These are phyloP conservation scores for Thomomys bottae DNA, from an alignment of 2,113 vertebrate species.

Conservation along the genomic window DNA sequence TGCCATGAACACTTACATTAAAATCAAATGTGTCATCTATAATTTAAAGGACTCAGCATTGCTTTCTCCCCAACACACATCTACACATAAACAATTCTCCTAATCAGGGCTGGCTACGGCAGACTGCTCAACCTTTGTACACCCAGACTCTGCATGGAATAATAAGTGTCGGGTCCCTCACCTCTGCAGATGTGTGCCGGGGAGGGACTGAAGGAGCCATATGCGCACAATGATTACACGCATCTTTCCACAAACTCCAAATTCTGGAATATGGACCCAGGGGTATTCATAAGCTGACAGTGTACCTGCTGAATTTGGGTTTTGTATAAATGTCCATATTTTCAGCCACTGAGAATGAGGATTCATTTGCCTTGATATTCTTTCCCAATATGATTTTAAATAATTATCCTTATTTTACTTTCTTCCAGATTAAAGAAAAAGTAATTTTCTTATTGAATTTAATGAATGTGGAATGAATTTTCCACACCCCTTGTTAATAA, in stretches of 20 bases:
- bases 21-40: background rate
- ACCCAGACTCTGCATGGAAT: background rate
- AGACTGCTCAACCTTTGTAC: conserved; percentile 39
- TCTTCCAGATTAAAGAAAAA: conserved; percentile 10
- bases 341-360: background rate
- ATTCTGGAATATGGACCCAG: background rate
- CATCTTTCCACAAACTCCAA: background rate
- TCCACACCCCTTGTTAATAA: background rate
- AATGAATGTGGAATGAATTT: background rate
- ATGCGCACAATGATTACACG: background rate
- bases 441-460: background rate
- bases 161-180: background rate
- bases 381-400: conserved; percentile 29
- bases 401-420: conserved; percentile 21
- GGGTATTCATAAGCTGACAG: rapidly evolving
- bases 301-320: background rate
- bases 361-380: conserved; percentile 14
- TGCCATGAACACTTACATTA: background rate
- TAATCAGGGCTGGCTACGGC: background rate
- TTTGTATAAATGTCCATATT: conserved; percentile 49
- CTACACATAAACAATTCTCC: background rate
- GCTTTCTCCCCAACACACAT: background rate
- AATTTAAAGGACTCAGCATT: background rate
- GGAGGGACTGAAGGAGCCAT: background rate
- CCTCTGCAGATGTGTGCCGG: background rate